Evolutionary conservation across 2,797 vertebrate species (phyloP), one percentile per base, ranked within the genome.

Genomic region (Cryptoblepharus egeriae): DNA sequence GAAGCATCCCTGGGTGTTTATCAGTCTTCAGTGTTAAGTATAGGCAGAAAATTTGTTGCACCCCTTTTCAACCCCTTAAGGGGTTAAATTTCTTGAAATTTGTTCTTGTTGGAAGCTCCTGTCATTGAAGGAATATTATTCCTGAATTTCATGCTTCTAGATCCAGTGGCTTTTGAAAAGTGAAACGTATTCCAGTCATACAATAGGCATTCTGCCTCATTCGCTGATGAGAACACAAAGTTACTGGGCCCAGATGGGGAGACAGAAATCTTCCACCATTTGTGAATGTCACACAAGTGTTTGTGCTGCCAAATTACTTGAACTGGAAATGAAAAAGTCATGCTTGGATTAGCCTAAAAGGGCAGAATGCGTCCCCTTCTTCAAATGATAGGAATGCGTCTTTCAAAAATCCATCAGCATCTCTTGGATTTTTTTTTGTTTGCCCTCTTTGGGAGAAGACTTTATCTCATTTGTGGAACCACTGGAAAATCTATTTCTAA

Each of bases 401-500:
- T 71, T 39, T 80, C 69, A 60, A 72, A 80, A 45, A 39, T 32
- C 63, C 16, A 55, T 55, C n/a, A 22, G 30, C 32, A 18, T 55
- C 26, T 45, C 15, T 39, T 55, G 45, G 42, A 37, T 76, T 86
- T 79, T 90, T 90, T 92, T 91, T 85, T 88, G 87, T 92, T 85
- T 90, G 2, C 52, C 32, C 6, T 91, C 76, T 70, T 91, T 88
- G 83, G 32, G 89, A 84, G 91, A 92, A 85, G 88, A 79, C 76
- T 57, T 87, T 57, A 12, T 58, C 10, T 92, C 90, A 89, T 90
- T 93, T 92, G 90, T 90, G 91, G 90, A 91, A 89, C 52, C 91
- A 87, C 88, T 88, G 85, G 89, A 92, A 87, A 91, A 90, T 90
- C 88, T 88, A 79, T 94, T 92, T 93, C 92, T 89, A 91, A 85